A percentile compares a stretch with the other conserved stretches of the same genome.
phyloP scores from a whole-genome alignment of 2,888 invertebrate species.

The Tenthredo mesomela region DNA sequence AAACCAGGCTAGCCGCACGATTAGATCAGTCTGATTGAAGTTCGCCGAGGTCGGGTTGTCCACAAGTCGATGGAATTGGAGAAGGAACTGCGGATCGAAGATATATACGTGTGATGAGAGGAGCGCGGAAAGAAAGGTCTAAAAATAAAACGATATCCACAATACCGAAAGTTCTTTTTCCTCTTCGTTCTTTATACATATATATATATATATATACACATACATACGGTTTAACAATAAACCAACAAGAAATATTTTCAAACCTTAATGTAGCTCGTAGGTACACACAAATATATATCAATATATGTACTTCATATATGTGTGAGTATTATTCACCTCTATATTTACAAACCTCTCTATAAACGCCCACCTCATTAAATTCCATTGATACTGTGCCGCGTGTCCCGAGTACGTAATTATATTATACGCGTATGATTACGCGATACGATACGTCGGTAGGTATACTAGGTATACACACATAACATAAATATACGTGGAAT shows the following conservation, averaged over 20 bases:
- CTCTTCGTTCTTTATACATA: background rate
- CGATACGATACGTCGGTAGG: background rate
- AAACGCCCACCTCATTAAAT: constrained; percentile 32
- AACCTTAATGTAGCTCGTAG: background rate
- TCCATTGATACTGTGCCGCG: constrained; percentile 23
- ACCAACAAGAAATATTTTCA: background rate
- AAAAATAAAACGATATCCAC: background rate
- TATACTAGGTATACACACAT: background rate
- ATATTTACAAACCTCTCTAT: constrained; percentile 14
- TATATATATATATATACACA: background rate
- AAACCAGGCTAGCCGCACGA: background rate
- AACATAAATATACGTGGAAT: background rate
- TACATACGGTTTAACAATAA: background rate
- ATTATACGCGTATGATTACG: constrained; percentile 21
- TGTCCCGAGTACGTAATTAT: background rate
- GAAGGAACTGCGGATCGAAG: background rate
- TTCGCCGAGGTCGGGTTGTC: constrained; percentile 17
- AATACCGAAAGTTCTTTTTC: background rate
- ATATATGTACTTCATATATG: background rate
- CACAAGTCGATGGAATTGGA: constrained; percentile 8
- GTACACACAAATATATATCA: background rate
- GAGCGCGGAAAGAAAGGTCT: background rate
- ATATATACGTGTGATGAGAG: background rate
- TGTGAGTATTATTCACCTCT: background rate
- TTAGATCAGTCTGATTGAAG: constrained; percentile 33